Conservation (phyloP, 2,797 vertebrate species). For the Dicrostonyx torquatus region DNA sequence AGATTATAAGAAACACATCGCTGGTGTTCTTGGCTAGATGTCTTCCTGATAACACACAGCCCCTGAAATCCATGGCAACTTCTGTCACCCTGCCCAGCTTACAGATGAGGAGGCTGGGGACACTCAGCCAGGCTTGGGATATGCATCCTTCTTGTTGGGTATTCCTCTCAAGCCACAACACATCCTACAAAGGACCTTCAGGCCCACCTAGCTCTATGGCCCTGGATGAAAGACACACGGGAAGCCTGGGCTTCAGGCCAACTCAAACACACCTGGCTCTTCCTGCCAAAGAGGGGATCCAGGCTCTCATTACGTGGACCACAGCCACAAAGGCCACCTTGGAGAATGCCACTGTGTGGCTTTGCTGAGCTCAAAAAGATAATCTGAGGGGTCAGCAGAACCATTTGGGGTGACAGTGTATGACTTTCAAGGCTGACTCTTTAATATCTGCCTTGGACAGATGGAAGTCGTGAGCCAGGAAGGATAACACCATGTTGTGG, state of each 20-base stretch:
- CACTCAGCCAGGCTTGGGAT: fast-evolving
- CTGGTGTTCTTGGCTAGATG: fast-evolving
- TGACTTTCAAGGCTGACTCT: neutral
- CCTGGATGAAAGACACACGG: fast-evolving
- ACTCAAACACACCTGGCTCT: neutral
- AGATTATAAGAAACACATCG: neutral
- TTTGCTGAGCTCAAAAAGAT: fast-evolving
- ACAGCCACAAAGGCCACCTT: fast-evolving
- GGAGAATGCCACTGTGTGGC: neutral
- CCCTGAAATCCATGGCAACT: neutral
- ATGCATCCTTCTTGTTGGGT: fast-evolving
- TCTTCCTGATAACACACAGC: fast-evolving
- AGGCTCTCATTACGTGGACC: fast-evolving
- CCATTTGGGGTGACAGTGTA: fast-evolving
- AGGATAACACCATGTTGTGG: neutral
- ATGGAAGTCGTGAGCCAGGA: neutral
- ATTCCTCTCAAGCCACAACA: neutral
- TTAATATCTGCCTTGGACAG: neutral
- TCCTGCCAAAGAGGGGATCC: neutral
- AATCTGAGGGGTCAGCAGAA: neutral
- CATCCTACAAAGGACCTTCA: fast-evolving
- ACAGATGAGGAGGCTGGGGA: neutral
- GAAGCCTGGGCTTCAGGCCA: neutral
- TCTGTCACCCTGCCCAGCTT: neutral
- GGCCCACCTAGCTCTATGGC: fast-evolving